Evolutionary conservation across 2,797 vertebrate species (phyloP).

Genomic region (Peromyscus eremicus): DNA sequence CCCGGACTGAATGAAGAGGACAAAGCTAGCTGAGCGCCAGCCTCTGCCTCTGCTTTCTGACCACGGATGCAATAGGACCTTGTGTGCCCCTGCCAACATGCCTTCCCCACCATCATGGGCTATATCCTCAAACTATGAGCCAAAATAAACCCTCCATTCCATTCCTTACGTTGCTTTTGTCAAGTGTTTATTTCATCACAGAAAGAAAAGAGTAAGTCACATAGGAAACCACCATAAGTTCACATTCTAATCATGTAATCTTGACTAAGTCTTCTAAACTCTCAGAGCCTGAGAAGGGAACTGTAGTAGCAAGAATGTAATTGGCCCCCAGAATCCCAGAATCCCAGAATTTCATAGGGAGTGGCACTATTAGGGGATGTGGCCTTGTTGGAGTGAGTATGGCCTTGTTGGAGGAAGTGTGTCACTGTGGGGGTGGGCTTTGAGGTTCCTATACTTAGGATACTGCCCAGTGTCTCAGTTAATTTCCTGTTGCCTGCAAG

Average conservation of each 20-base stretch:
- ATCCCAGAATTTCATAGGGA: background rate
- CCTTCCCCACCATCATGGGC: too few species aligned
- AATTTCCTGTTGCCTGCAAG: background rate
- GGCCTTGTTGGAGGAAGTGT: background rate
- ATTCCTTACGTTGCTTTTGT: background rate
- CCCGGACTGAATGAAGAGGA: background rate
- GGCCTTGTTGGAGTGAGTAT: background rate
- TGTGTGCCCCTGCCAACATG: background rate
- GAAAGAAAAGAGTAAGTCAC: background rate
- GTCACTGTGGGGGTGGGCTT: background rate
- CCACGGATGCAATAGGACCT: background rate
- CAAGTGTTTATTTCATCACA: background rate
- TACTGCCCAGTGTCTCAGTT: background rate
- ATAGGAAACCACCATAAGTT: background rate
- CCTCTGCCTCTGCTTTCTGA: background rate
- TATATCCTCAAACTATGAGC: too few species aligned
- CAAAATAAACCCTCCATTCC: background rate
- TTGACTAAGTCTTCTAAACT: slow-evolving; percentile 9
- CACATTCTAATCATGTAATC: background rate
- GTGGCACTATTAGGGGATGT: background rate
- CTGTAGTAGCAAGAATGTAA: background rate
- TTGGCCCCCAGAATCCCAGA: background rate
- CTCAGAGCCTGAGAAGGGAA: background rate
- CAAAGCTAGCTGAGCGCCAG: background rate
- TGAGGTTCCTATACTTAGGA: background rate